These are phyloP conservation scores for Ranitomeya variabilis DNA, from an alignment of 2,113 vertebrate species.

Conservation along the genomic window DNA sequence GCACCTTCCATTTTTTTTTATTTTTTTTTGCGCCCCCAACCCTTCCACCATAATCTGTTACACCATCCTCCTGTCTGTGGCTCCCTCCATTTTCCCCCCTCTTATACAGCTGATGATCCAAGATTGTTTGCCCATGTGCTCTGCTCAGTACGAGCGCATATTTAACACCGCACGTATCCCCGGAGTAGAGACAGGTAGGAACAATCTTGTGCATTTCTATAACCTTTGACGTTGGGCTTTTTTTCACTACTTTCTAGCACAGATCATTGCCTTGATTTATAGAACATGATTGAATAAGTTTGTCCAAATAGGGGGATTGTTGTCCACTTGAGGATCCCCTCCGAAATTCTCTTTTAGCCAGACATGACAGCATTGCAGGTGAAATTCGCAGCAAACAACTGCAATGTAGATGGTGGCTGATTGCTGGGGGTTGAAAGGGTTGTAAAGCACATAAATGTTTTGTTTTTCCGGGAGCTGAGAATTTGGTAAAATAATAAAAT, in stretches of 20 bases:
- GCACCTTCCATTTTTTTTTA: no score
- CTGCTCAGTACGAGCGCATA: constrained; percentile 83
- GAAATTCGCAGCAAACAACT: no score
- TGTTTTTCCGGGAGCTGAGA: no score
- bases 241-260: background rate
- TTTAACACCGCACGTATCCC: constrained; percentile 85
- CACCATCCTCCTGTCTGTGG: constrained; percentile 49
- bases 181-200: constrained; percentile 79
- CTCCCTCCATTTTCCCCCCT: constrained; percentile 55
- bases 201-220: background rate
- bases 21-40: background rate
- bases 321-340: no score
- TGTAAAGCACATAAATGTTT: no score
- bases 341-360: no score
- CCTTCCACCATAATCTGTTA: background rate
- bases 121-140: constrained; percentile 83
- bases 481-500: no score
- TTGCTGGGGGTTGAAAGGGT: no score
- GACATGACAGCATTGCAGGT: no score
- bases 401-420: no score
- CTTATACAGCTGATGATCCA: constrained; percentile 79
- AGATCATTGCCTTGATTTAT: background rate
- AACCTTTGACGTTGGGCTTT: background rate
- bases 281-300: background rate
- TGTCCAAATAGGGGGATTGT: background rate